phyloP scores from a whole-genome alignment of 2,888 invertebrate species.

The Odontothrips loti region DNA sequence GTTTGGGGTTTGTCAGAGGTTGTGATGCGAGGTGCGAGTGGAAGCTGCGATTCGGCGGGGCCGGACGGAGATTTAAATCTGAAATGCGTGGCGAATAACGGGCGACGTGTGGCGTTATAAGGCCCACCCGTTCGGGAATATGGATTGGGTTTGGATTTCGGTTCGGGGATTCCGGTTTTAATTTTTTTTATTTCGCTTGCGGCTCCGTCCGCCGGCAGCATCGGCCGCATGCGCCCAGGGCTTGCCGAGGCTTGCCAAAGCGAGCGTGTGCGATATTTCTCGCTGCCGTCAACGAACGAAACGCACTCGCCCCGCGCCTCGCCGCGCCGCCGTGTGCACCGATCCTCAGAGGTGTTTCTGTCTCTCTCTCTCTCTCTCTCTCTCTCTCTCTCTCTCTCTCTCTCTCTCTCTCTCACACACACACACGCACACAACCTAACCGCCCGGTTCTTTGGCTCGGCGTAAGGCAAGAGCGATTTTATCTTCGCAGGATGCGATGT shows the following conservation, averaged over 20 bases:
- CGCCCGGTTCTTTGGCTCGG: background rate
- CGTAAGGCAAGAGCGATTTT: background rate
- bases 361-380: background rate
- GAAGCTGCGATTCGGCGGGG: too few relatives aligned
- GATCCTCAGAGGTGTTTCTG: background rate
- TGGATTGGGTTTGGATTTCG: too few relatives aligned
- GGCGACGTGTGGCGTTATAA: too few relatives aligned
- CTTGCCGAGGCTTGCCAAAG: background rate
- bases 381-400: too few relatives aligned
- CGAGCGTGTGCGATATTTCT: conserved; percentile 20
- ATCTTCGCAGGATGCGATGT: background rate
- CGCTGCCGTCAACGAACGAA: background rate
- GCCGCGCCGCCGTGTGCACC: background rate
- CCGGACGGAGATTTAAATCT: too few relatives aligned
- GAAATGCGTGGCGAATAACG: too few relatives aligned
- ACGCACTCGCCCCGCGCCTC: background rate
- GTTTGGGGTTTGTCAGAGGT: too few relatives aligned
- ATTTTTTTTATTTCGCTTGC: background rate
- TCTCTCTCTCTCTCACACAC: too few relatives aligned
- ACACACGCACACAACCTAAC: too few relatives aligned
- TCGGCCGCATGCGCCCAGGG: background rate
- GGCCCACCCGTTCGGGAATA: too few relatives aligned
- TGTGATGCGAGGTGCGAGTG: too few relatives aligned
- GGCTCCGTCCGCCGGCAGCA: background rate
- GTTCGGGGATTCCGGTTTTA: too few relatives aligned